Evolutionary conservation across 2,888 invertebrate species (phyloP), one percentile per base, ranked within the genome.

Genomic region (Epirrhoe alternata): DNA sequence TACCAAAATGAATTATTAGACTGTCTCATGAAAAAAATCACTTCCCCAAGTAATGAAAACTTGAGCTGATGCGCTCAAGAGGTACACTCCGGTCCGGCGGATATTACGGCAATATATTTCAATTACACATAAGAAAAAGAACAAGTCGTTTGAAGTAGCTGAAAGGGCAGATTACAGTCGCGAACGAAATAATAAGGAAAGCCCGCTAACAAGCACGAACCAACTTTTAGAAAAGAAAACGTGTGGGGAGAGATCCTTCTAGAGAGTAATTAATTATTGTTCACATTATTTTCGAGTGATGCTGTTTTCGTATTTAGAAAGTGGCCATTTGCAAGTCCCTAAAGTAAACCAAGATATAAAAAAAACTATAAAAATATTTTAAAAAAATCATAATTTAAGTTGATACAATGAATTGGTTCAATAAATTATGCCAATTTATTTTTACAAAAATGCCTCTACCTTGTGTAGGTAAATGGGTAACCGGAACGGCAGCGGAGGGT

Each of bases 21-120:
- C 86, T 85, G 88, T 87, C 87, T 86, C 84, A 83, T 83, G 86
- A 65, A 87, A 91, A 90, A 92, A 91, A 91, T 89, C 88, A 90
- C 89, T 90, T 88, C 84, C 74, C 82, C 84, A 77, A 89, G 89
- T 92, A 92, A 92, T 92, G 91, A 93, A 93, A 93, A 89, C 89
- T 91, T 86, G 77, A 86, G 86, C 86, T 88, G 90, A 90, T 91
- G 90, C 87, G 88, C 89, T 90, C 85, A 82, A 90, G 89, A 87
- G 87, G 87, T 82, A 82, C 85, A 85, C 87, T 86, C 87, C 84
- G 86, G 92, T 87, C 90, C 89, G 85, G 81, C 87, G 91, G 91
- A 92, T 92, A 93, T 92, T 92, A 91, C 88, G 87, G 91, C 91
- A 93, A 93, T 93, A 92, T 92, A 93, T 93, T 92, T 93, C 92